A percentile compares a stretch with the other conserved stretches of the same genome.
These are phyloP conservation scores for Drosophila insularis DNA, from an alignment of 1,140 invertebrate species.

Conservation along the genomic window DNA sequence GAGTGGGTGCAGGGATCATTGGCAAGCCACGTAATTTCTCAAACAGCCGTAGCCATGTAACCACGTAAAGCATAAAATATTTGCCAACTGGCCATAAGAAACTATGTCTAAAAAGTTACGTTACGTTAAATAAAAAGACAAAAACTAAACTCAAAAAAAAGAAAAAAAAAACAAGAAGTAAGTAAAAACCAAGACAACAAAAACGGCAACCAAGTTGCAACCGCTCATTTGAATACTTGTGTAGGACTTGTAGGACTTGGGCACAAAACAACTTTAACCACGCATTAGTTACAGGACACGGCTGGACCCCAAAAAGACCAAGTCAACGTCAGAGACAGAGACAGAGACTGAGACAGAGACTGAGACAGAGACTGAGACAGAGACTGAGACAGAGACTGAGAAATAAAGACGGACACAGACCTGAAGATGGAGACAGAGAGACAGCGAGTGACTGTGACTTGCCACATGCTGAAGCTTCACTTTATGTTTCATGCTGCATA, in stretches of 20 bases:
- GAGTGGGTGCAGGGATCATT: slow-evolving; percentile 15
- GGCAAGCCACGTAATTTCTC: slow-evolving; percentile 74
- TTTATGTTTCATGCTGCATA: slow-evolving; percentile 31
- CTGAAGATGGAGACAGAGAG: not conserved
- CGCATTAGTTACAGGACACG: slow-evolving; percentile 64
- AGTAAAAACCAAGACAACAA: slow-evolving; percentile 39
- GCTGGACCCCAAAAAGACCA: not conserved
- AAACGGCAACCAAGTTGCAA: slow-evolving; percentile 55
- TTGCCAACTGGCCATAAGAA: slow-evolving; percentile 52
- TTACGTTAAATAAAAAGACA: slow-evolving; percentile 15
- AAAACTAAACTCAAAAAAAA: slow-evolving; percentile 29
- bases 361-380: not conserved
- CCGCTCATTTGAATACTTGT: slow-evolving; percentile 73
- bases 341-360: not conserved
- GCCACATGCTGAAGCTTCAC: slow-evolving; percentile 54
- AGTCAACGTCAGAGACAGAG: not conserved
- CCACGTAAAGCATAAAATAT: slow-evolving; percentile 81
- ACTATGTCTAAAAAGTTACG: slow-evolving; percentile 74
- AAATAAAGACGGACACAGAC: not conserved
- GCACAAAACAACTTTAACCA: slow-evolving; percentile 72
- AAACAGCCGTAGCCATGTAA: slow-evolving; percentile 65
- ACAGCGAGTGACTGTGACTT: slow-evolving; percentile 38
- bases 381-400: not conserved
- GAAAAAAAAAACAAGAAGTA: not conserved
- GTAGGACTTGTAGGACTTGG: slow-evolving; percentile 18